Evolutionary conservation across 2,888 invertebrate species (phyloP).

Genomic region (Tuberolachnus salignus): DNA sequence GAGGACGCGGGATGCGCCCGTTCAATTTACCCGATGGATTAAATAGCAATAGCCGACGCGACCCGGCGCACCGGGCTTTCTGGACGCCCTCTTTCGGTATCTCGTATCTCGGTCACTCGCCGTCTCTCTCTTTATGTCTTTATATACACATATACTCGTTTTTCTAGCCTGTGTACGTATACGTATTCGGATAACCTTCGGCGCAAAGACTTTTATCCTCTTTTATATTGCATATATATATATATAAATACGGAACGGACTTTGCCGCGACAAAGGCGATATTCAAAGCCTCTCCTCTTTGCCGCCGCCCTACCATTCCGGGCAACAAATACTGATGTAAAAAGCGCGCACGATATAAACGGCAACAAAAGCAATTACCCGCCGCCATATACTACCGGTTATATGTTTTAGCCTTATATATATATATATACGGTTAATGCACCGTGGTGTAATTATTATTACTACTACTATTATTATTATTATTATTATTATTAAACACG

Average conservation of each 20-base stretch:
- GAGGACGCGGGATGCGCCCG: constrained; percentile 4
- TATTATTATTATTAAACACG: too few species aligned
- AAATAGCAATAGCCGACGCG: constrained; percentile 48
- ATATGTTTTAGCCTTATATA: constrained; percentile 45
- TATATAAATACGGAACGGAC: constrained; percentile 41
- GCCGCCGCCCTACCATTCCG: too few species aligned
- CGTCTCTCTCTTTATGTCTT: background rate
- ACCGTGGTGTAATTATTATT: constrained; percentile 40
- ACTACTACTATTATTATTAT: too few species aligned
- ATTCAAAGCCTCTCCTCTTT: constrained; percentile 26
- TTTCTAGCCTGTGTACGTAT: background rate
- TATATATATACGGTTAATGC: constrained; percentile 52
- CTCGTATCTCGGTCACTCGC: background rate
- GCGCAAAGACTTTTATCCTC: constrained; percentile 55
- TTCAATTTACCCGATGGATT: constrained; percentile 53
- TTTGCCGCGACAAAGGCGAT: constrained; percentile 50
- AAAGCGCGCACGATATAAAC: constrained; percentile 40
- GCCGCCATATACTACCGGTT: background rate
- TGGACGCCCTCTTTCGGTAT: background rate
- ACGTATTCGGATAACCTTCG: constrained; percentile 39
- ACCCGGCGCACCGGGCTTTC: constrained; percentile 21
- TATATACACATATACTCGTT: background rate
- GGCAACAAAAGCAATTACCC: constrained; percentile 51
- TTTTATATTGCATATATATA: constrained; percentile 28
- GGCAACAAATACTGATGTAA: constrained; percentile 42